phyloP scores from a whole-genome alignment of 2,888 invertebrate genomes.

The Drosophila atroscutellata region DNA sequence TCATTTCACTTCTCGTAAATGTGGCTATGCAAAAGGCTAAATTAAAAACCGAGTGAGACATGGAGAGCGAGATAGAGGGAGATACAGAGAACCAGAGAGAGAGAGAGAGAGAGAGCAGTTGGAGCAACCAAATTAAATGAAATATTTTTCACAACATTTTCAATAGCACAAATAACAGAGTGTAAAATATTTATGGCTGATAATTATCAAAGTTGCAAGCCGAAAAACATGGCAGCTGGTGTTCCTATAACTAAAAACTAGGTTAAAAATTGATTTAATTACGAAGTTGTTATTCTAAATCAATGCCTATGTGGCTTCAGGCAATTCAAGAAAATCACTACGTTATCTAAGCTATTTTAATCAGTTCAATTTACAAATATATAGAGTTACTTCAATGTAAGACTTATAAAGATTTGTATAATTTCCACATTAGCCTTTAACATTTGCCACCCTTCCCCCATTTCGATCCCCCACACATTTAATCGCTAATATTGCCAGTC shows the following conservation, averaged over 20 bases:
- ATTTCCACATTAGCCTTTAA: neutral
- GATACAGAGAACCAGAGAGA: slow-evolving; percentile 26
- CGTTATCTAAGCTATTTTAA: neutral
- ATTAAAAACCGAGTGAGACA: slow-evolving; percentile 31
- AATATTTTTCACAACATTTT: slow-evolving; percentile 22
- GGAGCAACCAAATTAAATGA: slow-evolving; percentile 45
- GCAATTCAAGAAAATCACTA: neutral
- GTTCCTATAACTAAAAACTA: neutral
- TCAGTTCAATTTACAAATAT: neutral
- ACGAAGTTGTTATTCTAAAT: neutral
- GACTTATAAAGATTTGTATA: neutral
- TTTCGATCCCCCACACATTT: neutral
- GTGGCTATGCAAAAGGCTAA: slow-evolving; percentile 53
- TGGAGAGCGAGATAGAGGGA: slow-evolving; percentile 30
- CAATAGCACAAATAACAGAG: slow-evolving; percentile 25
- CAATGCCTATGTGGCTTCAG: too few relatives aligned
- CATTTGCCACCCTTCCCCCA: neutral
- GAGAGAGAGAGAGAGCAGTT: slow-evolving; percentile 36
- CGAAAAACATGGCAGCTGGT: neutral
- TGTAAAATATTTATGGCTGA: slow-evolving; percentile 14
- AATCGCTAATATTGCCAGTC: neutral
- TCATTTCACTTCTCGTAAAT: slow-evolving; percentile 55
- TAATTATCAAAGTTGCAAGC: neutral
- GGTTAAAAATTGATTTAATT: neutral
- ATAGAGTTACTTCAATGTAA: neutral